These are phyloP conservation scores for Crambe crambe DNA, from an alignment of 37 sponge, comb jelly and placozoan genomes.

Conservation along the genomic window DNA sequence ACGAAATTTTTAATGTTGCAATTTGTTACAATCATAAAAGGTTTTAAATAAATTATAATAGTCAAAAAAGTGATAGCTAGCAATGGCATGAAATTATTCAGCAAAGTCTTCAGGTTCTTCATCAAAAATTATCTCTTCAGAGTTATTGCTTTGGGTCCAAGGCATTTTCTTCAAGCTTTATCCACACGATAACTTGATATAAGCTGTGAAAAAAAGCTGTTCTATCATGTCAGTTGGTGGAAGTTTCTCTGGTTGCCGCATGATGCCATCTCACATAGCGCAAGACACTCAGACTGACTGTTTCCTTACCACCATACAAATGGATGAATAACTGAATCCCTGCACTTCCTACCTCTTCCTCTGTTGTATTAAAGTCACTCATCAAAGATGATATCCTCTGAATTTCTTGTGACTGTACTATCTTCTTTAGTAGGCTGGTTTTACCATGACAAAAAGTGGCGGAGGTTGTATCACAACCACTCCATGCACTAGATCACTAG, in stretches of 20 bases:
- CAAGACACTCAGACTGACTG: conserved; percentile 1
- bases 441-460: conserved; percentile 39
- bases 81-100: too few species aligned
- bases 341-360: conserved; percentile 19
- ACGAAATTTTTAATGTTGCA: too few species aligned
- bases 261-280: conserved; percentile 49
- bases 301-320: conserved; percentile 46
- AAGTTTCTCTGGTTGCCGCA: conserved; percentile 37
- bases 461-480: conserved; percentile 49
- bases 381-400: conserved; percentile 26
- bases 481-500: conserved; percentile 47
- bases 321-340: conserved; percentile 24
- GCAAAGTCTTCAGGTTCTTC: too few species aligned
- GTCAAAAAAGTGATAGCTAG: too few species aligned
- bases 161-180: background rate
- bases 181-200: conserved; percentile 39
- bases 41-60: too few species aligned
- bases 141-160: background rate
- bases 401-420: conserved; percentile 8
- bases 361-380: conserved; percentile 4
- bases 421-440: conserved; percentile 17
- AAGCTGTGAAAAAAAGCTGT: conserved; percentile 52
- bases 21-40: too few species aligned
- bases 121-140: too few species aligned
- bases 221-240: conserved; percentile 51